Evolutionary conservation across 35 echinoderm and acorn worm species (phyloP), one percentile per base, ranked within the genome.

Genomic region (Patiria miniata): DNA sequence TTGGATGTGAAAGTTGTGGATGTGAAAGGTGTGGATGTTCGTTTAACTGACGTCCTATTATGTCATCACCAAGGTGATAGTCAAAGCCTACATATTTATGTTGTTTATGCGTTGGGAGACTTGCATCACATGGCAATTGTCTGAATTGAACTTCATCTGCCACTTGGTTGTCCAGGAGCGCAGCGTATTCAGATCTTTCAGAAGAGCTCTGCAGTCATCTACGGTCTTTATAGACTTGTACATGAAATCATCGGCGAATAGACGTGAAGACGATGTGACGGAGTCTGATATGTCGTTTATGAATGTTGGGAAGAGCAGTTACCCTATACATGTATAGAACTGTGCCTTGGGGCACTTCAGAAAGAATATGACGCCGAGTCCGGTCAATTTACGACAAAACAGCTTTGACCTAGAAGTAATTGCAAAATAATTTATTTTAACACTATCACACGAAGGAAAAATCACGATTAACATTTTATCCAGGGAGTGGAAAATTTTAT

Each of bases 81-180:
- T 81, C 78, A 81, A 81, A 59, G 22, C 28, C 69, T 28, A 14
- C n/a, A 28, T 14, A 26, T 26, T 69, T 32, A 40, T 86, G 83
- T 69, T 86, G 33, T 86, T 86, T 34, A 10, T 9, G 42, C 58
- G 83, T 12, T 86, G 83, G 40, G 83, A 86, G n/a, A 86, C 21
- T 76, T 76, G 83, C 83, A 86, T 86, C n/a, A 86, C 57, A 86
- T 86, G 83, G 37, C 83, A 86, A 23, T 61, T 61, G 5, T 19
- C 58, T 7, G 58, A 61, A 19, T 61, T 7, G 18, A 61, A 61
- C 28, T 61, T 61, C 58, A 5, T 61, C 58, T 61, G 18, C 58
- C 58, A 61, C 58, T 61, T 61, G 5, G 58, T 17, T 61, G 58
- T 7, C 28, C 58, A 61, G 4, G 58, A 61, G 58, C 18, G 58